phyloP scores from a whole-genome alignment of 2,888 invertebrate species.

The Erebia ligea region DNA sequence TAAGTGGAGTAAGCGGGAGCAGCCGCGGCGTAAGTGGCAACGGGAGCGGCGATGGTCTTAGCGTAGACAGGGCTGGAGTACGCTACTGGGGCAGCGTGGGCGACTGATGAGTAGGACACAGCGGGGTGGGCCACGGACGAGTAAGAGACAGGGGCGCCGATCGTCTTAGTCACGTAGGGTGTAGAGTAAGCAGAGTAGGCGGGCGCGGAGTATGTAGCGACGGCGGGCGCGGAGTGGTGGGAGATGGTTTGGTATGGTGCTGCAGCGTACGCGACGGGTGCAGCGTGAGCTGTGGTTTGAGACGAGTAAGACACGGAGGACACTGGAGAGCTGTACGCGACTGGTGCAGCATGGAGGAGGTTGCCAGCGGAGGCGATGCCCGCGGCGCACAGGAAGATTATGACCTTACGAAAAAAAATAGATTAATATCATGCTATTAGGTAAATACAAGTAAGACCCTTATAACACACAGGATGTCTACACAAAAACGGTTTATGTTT shows the following conservation, averaged over 20 bases:
- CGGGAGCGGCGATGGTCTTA: slow-evolving; percentile 42
- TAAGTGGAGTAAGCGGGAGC: slow-evolving; percentile 48
- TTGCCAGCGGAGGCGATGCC: slow-evolving; percentile 85
- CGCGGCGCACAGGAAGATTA: slow-evolving; percentile 83
- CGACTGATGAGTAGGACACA: slow-evolving; percentile 45
- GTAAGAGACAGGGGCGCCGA: slow-evolving; percentile 41
- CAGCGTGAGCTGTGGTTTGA: slow-evolving; percentile 43
- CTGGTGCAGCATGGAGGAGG: slow-evolving; percentile 69
- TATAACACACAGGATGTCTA: too few relatives aligned
- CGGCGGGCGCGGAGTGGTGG: slow-evolving; percentile 63
- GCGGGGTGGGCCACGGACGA: slow-evolving; percentile 63
- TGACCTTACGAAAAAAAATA: slow-evolving; percentile 59
- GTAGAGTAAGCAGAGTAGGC: slow-evolving; percentile 35
- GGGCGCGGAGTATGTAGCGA: slow-evolving; percentile 39
- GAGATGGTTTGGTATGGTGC: slow-evolving; percentile 54
- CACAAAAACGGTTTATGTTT: too few relatives aligned
- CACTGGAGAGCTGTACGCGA: slow-evolving; percentile 80
- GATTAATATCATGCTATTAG: not conserved
- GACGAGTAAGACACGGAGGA: slow-evolving; percentile 61
- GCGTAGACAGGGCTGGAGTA: slow-evolving; percentile 41
- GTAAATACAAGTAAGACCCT: too few relatives aligned
- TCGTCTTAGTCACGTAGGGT: slow-evolving; percentile 49
- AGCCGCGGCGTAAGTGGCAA: slow-evolving; percentile 41
- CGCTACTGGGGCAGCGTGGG: slow-evolving; percentile 50
- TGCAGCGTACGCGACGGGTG: slow-evolving; percentile 49